Base-by-base conservation (phyloP, 1,140 invertebrate genomes). In the Drosophila leontia region DNA sequence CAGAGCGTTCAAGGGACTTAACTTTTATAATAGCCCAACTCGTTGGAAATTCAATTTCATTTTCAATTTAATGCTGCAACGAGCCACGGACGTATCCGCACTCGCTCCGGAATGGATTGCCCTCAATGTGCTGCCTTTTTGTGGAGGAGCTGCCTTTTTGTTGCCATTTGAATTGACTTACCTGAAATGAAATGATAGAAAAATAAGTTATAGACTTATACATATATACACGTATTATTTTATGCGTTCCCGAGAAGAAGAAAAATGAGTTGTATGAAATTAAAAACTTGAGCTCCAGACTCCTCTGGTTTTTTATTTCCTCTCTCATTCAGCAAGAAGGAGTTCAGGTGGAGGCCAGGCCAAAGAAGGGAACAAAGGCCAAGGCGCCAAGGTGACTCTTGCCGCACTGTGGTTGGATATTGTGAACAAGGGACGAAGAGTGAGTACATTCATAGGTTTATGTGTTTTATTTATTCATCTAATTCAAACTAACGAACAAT, bases 61-160 rank as follows among this genome's bases (percentile, higher is more conserved):
- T 88, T 90, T 88, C 81, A 88, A 84, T 88, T 87, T 88, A 80
- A 88, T 90, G 84, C 85, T 90, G 84, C 85, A 88, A 69, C 67
- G 80, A 62, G 62, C 82, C 67, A 85, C 72, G 45, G 50, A 72
- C 64, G 67, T 69, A 77, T 67, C 72, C 76, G 51, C 42, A 85
- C 77, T 60, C 68, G 51, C 47, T 56, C 53, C 56, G 34, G 45
- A 44, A 44, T 51, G 63, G 62, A 68, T 74, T 58, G 51, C 61
- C 50, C 60, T 67, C 81, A 77, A 84, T 75, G 64, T 77, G 74
- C 44, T 56, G 57, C 37, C 35, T 44, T 63, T 58, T 44, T 80
- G 35, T 72, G 48, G 23, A 23, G 48, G 23, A 23, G 34, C 45
- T 29, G 8, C 11, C n/a, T 13, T 70, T 76, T 70, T 75, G 51